Evolutionary conservation across 2,888 invertebrate species (phyloP), one percentile per base, ranked within the genome.

Genomic region (Trichopria drosophilae): DNA sequence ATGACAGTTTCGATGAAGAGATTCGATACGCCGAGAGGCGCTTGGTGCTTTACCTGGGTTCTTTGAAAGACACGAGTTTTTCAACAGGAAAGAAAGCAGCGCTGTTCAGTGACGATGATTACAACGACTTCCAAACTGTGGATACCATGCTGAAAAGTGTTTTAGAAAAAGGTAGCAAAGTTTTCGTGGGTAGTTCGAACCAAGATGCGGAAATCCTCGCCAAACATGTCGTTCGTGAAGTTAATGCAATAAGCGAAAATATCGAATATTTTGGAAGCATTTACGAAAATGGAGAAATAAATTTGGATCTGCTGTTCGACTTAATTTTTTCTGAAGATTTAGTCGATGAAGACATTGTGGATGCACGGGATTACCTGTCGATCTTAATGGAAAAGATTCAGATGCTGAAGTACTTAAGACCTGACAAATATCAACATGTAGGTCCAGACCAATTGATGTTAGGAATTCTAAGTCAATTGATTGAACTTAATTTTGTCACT

Each of bases 321-420:
- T 45, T 67, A 28, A 52, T 66, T 16, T 28, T 66, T 10, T 53
- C 66, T 3, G 43, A 55, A 13, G 66, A 67, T 16, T 28, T 52
- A 2, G 39, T 66, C 0, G 61, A 65, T 37, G 15, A 18, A 1
- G 66, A 67, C 18, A 44, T 67, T n/a, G 28, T 44, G 13, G 55
- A 58, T 0, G 61, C 64, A 6, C 60, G 59, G 6, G 52, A 61
- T 44, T 60, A 62, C 18, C 34, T 67, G 7, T 23, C 59, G 15
- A 28, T 7, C 1, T 45, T 57, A 29, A 20, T 63, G 3, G 24
- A 28, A 3, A 35, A 43, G 16, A 40, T 53, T 4, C 41, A 57
- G n/a, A 48, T 62, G 7, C 22, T 64, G 9, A 57, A 37, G 13
- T 46, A 58, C 45, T 46, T 65, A 9, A 54, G 20, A 10, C 35